phyloP scores from a whole-genome alignment of 2,888 invertebrate species.

The Sympetrum striolatum region DNA sequence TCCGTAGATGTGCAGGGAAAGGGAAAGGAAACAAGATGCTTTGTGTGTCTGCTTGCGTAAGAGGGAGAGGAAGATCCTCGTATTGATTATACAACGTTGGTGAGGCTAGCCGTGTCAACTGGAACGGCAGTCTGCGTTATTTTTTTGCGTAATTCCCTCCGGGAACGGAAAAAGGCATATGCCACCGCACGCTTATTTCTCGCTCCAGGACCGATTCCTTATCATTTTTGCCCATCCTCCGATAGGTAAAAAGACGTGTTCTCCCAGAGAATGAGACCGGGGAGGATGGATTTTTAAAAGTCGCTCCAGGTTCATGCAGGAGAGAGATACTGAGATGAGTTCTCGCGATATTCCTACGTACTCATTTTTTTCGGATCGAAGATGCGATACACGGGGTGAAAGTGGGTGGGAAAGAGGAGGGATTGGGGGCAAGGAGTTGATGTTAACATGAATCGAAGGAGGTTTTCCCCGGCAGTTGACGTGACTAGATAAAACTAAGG shows the following conservation, averaged over 20 bases:
- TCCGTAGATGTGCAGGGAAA: neutral
- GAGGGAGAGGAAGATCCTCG: neutral
- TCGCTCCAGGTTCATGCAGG: neutral
- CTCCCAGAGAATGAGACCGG: neutral
- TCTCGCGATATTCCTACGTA: neutral
- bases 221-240: neutral
- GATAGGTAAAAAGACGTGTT: neutral
- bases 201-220: neutral
- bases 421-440: neutral
- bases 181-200: neutral
- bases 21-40: neutral
- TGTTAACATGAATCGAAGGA: neutral
- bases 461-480: neutral
- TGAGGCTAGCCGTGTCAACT: neutral
- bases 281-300: neutral
- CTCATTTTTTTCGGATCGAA: neutral
- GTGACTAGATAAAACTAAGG: conserved; percentile 3
- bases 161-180: neutral
- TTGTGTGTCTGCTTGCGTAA: neutral
- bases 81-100: neutral
- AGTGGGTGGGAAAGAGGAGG: neutral
- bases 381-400: neutral
- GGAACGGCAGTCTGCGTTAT: neutral
- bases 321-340: neutral
- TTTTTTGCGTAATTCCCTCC: neutral